Evolutionary conservation across 2,797 vertebrate genomes (phyloP), one percentile per base, ranked within the genome.

Genomic region (Saxicola maurus): DNA sequence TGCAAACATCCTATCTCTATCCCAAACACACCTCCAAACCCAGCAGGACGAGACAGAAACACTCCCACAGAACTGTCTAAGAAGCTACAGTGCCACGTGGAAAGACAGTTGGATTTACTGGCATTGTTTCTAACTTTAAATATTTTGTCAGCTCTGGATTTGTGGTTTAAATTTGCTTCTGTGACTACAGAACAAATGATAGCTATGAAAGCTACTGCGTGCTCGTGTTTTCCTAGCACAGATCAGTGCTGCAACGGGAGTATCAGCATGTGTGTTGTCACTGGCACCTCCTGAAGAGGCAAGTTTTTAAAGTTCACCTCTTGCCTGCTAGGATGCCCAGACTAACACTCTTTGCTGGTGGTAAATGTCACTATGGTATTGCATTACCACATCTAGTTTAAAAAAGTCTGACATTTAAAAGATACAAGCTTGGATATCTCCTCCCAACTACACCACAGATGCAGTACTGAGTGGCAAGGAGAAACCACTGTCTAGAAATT

Each of bases 331-430:
- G 46, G 62, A 85, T 81, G 43, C 57, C 76, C 85, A 86, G 73
- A 75, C 69, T 89, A 75, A 75, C 20, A 30, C 84, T 93, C 31
- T 62, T 40, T 83, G 76, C 91, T 79, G 82, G 51, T 89, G 51
- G 62, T 89, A 94, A 92, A 96, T 93, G 93, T 95, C 94, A 92
- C 82, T 38, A 14, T 27, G 24, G 31, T 89, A 92, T 96, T 18
- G 0, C 56, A 15, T 94, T 91, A 89, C 89, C 60, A 89, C 28
- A 40, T 81, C 87, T 55, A 66, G 55, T 89, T 91, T 92, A 5
- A 92, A 92, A 76, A 75, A 64, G 66, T 87, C 73, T 94, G 93
- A 93, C 84, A 93, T 92, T 91, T 93, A 91, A 82, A 89, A 91
- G 84, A 72, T 38, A 91, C 3, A 8, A 60, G 77, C 82, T 76